phyloP scores from a whole-genome alignment of 2,113 vertebrate species.

The Campylomormyrus numenius region DNA sequence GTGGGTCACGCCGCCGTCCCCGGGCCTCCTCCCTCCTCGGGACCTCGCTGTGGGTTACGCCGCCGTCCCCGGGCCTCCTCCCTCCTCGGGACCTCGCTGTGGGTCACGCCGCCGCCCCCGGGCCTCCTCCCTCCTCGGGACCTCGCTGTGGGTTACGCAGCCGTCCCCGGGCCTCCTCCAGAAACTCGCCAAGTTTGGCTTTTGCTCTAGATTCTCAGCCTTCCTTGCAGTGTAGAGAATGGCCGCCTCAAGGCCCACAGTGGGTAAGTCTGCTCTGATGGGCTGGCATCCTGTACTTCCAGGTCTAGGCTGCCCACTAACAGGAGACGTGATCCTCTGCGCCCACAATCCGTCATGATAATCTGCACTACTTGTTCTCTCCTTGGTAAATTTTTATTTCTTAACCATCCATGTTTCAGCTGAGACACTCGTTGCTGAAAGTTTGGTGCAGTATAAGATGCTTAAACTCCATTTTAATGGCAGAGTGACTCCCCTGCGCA shows the following conservation, averaged over 20 bases:
- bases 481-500: background rate
- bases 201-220: background rate
- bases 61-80: conserved; percentile 31
- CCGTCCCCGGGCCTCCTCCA: conserved; percentile 21
- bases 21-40: no score
- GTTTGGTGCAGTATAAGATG: background rate
- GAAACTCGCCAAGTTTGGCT: background rate
- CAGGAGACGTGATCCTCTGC: background rate
- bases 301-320: background rate
- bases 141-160: conserved; percentile 50
- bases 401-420: background rate
- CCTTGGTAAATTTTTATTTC: background rate
- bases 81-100: conserved; percentile 45
- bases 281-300: background rate
- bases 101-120: conserved; percentile 44
- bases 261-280: background rate
- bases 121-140: conserved; percentile 22
- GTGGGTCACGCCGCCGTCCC: conserved; percentile 46
- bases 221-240: background rate
- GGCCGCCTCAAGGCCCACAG: background rate
- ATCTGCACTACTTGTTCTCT: background rate
- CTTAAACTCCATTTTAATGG: background rate
- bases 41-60: conserved; percentile 52
- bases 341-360: background rate
- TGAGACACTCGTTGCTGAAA: background rate